Conservation (phyloP, 2,113 vertebrate species). For the Heptranchias perlo region DNA sequence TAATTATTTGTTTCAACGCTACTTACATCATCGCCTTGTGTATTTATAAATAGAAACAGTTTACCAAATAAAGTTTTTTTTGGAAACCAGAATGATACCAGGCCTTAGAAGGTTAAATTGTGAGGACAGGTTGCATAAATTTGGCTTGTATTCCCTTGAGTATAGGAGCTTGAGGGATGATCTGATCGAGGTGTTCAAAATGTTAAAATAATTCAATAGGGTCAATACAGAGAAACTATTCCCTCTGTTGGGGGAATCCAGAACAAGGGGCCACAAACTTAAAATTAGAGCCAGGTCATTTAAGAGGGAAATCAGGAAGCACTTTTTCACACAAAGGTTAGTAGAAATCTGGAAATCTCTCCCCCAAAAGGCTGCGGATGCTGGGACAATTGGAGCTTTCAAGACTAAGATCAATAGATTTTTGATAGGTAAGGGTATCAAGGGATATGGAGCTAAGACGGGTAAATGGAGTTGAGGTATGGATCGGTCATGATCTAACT, state of each 20-base stretch:
- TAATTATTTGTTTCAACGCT: not conserved
- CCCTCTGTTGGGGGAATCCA: not conserved
- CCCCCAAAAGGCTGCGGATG: not conserved
- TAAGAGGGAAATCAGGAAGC: not conserved
- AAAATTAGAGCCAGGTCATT: not conserved
- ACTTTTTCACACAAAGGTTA: not conserved
- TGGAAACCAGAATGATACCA: not conserved
- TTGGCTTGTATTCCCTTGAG: not conserved
- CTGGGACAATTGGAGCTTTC: not conserved
- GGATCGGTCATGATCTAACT: not conserved
- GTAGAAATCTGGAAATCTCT: not conserved
- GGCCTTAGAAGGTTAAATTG: not conserved
- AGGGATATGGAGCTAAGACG: not conserved
- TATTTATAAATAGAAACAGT: not conserved
- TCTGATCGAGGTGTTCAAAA: not conserved
- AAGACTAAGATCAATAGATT: not conserved
- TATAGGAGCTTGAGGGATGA: not conserved
- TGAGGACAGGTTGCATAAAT: not conserved
- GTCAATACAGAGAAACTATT: not conserved
- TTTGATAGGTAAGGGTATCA: not conserved
- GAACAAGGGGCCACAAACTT: not conserved
- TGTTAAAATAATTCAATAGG: not conserved
- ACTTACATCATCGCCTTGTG: not conserved
- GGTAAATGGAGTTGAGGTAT: not conserved
- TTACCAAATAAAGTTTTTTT: not conserved